Conservation (phyloP, 2,113 vertebrate species). For the Cnemophilus loriae region DNA sequence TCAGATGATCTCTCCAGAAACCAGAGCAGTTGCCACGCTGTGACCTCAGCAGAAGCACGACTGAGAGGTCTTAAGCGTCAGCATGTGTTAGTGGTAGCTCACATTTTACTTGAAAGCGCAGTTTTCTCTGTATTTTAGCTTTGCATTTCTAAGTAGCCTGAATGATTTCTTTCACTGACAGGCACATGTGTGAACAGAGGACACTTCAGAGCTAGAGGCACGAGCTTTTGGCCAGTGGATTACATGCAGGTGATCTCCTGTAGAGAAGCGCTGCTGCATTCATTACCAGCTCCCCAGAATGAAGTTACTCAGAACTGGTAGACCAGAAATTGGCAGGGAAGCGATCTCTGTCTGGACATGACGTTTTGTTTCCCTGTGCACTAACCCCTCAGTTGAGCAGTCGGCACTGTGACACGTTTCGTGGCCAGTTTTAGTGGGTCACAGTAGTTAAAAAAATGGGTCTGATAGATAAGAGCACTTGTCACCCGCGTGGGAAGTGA, state of each 20-base stretch:
- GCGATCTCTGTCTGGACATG: neutral
- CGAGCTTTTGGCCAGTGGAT: neutral
- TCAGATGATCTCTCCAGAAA: slow-evolving; percentile 35
- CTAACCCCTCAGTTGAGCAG: neutral
- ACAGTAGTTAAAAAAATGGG: neutral
- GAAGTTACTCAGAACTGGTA: neutral
- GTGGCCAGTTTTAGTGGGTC: neutral
- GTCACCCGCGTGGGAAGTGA: fast-evolving
- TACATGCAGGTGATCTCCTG: neutral
- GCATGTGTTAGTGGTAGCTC: neutral
- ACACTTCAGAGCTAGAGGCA: neutral
- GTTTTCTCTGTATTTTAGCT: neutral
- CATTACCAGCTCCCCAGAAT: neutral
- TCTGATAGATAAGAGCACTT: neutral
- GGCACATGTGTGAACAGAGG: neutral
- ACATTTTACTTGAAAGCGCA: neutral
- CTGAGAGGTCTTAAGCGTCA: neutral
- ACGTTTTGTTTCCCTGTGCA: neutral
- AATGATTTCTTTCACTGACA: neutral
- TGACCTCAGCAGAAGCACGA: neutral
- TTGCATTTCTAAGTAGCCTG: neutral
- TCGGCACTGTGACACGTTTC: neutral
- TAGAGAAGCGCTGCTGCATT: neutral
- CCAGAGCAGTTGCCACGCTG: neutral
- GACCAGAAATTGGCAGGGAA: neutral